These are phyloP conservation scores for Eulithis testata DNA, from an alignment of 2,888 invertebrate genomes.

Conservation along the genomic window DNA sequence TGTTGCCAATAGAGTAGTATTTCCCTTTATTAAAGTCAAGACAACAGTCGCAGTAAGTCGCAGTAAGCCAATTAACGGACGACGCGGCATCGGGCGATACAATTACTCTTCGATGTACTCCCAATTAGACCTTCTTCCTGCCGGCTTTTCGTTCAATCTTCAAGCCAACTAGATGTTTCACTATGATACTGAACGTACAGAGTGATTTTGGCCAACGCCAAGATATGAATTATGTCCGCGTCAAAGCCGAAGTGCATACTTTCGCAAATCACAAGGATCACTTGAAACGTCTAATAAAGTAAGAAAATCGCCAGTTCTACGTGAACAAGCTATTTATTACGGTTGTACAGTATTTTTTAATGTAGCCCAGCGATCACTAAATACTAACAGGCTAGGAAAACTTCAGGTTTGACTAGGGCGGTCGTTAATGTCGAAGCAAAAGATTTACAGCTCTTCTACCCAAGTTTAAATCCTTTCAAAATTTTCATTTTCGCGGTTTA, in stretches of 20 bases:
- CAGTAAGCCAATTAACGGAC: conserved; percentile 34
- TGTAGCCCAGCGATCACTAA: too few relatives aligned
- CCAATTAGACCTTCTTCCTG: conserved; percentile 38
- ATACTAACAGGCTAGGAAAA: too few relatives aligned
- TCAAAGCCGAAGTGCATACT: too few relatives aligned
- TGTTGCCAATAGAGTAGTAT: conserved; percentile 10
- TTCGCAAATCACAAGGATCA: too few relatives aligned
- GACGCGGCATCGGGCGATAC: conserved; percentile 29
- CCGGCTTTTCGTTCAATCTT: conserved; percentile 27
- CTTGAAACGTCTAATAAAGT: too few relatives aligned
- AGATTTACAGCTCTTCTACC: conserved; percentile 2
- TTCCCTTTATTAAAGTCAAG: conserved; percentile 7
- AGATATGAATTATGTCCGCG: too few relatives aligned
- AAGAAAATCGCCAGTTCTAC: too few relatives aligned
- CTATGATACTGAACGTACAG: not conserved
- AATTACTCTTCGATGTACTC: conserved; percentile 39
- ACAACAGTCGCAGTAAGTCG: conserved; percentile 22
- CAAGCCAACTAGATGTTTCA: conserved; percentile 20
- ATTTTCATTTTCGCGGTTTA: conserved; percentile 33
- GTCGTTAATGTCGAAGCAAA: not conserved
- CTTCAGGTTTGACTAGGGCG: too few relatives aligned
- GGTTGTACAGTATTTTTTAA: too few relatives aligned
- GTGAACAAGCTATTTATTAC: too few relatives aligned
- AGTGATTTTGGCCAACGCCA: too few relatives aligned
- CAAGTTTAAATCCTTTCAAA: conserved; percentile 26